These are phyloP conservation scores for Gymnorhina tibicen DNA, from an alignment of 2,113 vertebrate species.

Conservation along the genomic window DNA sequence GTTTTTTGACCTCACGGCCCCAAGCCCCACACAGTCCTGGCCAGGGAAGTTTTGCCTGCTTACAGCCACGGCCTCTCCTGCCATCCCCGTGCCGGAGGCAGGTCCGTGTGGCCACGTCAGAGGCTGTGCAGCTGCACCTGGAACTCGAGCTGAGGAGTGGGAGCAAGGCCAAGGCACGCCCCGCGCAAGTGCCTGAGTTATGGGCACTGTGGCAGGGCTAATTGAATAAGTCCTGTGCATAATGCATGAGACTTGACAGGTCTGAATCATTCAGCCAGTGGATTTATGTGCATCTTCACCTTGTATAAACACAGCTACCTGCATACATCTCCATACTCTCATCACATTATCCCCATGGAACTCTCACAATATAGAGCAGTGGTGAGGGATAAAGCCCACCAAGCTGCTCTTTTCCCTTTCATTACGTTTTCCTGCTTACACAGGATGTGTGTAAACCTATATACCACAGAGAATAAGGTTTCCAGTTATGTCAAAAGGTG, in stretches of 20 bases:
- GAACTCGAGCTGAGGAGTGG: rapidly evolving
- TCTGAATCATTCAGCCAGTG: not conserved
- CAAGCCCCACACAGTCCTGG: rapidly evolving
- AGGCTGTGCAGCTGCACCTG: not conserved
- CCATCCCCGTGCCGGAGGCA: rapidly evolving
- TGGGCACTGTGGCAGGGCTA: not conserved
- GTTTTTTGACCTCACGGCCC: rapidly evolving
- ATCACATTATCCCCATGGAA: not conserved
- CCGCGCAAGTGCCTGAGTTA: not conserved
- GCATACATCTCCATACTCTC: not conserved
- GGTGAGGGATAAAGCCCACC: not conserved
- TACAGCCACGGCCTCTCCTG: rapidly evolving
- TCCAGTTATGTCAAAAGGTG: not conserved
- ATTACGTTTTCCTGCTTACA: not conserved
- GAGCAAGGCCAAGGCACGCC: not conserved
- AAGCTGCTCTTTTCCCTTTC: not conserved
- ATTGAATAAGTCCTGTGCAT: not conserved
- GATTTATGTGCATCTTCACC: constrained; percentile 33
- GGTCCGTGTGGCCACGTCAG: rapidly evolving
- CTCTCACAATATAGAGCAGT: not conserved
- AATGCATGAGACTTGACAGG: not conserved
- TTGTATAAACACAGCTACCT: constrained; percentile 16
- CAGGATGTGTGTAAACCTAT: not conserved
- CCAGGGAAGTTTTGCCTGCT: not conserved
- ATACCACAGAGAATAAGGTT: not conserved